Evolutionary conservation across 2,113 vertebrate species (phyloP).

Genomic region (Phyllopteryx taeniolatus): DNA sequence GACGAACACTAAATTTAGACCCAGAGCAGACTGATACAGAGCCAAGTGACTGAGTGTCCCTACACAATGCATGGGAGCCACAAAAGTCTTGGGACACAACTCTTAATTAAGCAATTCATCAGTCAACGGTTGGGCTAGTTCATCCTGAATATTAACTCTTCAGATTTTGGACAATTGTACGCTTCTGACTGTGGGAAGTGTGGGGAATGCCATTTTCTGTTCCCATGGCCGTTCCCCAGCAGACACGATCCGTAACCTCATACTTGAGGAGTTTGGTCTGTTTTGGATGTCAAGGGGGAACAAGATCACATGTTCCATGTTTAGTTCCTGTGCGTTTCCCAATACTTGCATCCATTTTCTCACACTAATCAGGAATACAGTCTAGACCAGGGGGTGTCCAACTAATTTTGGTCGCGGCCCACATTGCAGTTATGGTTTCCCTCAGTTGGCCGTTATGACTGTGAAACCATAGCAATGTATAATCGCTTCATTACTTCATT

Average conservation of each 20-base stretch:
- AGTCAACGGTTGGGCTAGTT: neutral
- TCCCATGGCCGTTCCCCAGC: neutral
- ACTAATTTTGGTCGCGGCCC: too few relatives aligned
- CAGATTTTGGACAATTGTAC: neutral
- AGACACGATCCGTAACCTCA: neutral
- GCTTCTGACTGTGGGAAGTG: neutral
- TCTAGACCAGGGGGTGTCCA: too few relatives aligned
- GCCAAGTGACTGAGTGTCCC: slow-evolving; percentile 36
- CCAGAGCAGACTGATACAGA: slow-evolving; percentile 47
- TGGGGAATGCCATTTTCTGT: too few relatives aligned
- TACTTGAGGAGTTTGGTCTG: neutral
- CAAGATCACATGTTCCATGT: neutral
- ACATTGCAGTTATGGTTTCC: too few relatives aligned
- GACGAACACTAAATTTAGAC: slow-evolving; percentile 84
- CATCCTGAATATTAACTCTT: neutral
- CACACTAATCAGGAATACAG: neutral
- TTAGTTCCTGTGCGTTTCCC: neutral
- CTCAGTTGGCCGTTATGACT: too few relatives aligned
- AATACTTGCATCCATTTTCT: neutral
- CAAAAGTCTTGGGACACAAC: slow-evolving; percentile 3
- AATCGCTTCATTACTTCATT: too few relatives aligned
- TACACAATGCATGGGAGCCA: neutral
- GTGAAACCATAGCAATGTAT: too few relatives aligned
- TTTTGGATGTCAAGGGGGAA: neutral
- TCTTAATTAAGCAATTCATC: neutral